Evolutionary conservation across 2,113 vertebrate species (phyloP).

Genomic region (Lanius collurio): DNA sequence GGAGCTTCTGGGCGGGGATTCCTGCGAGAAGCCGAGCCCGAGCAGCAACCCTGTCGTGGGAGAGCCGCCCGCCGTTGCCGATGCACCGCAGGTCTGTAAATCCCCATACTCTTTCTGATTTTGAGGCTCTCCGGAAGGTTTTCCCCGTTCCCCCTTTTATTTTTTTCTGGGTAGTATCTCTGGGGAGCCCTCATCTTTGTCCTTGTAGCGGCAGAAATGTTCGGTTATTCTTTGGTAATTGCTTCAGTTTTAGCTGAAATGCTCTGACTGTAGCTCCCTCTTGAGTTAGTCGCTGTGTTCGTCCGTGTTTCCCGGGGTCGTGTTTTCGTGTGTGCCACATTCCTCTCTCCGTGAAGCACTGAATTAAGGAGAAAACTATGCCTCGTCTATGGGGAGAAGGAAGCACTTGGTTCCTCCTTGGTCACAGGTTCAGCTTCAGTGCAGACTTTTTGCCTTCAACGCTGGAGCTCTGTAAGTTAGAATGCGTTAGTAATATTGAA

Average conservation of each 20-base stretch:
- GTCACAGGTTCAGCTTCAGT: accelerated
- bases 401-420: background rate
- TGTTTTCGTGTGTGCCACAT: background rate
- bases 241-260: too few species aligned
- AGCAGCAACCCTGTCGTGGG: background rate
- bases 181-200: too few species aligned
- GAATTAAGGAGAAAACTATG: accelerated
- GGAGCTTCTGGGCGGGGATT: too few species aligned
- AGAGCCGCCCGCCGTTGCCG: too few species aligned
- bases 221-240: background rate
- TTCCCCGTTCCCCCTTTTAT: too few species aligned
- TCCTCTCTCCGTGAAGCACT: background rate
- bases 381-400: background rate
- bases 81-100: background rate
- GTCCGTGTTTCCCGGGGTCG: background rate
- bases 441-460: background rate
- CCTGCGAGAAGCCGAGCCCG: background rate
- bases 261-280: background rate
- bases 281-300: background rate
- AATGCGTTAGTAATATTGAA: background rate
- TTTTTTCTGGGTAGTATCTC: too few species aligned
- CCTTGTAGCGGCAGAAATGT: too few species aligned
- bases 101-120: too few species aligned
- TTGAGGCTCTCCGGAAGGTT: too few species aligned
- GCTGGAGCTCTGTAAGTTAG: background rate